Conservation (phyloP, 2,888 invertebrate genomes). For the Coelinius sp. region DNA sequence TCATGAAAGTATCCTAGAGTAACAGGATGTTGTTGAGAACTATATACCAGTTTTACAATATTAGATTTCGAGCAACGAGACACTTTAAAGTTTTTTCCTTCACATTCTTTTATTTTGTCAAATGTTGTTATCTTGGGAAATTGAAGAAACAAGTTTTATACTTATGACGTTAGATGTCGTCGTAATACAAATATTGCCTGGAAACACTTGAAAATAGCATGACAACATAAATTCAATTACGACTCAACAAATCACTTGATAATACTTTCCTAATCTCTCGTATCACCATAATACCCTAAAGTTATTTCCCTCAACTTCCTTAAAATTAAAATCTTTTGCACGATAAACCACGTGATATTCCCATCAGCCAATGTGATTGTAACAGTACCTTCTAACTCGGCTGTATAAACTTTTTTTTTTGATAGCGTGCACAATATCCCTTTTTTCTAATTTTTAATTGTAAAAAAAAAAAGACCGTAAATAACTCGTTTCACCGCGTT, state of each 20-base stretch:
- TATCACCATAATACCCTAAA: not conserved
- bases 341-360: conserved; percentile 51
- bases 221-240: not conserved
- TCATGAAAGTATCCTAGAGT: not conserved
- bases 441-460: not conserved
- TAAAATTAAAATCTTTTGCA: conserved; percentile 18
- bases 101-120: too few relatives aligned
- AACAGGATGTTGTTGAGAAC: not conserved
- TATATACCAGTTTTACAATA: not conserved
- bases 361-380: conserved; percentile 52
- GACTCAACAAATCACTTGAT: too few relatives aligned
- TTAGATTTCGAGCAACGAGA: not conserved
- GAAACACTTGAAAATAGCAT: not conserved
- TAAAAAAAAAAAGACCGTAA: not conserved
- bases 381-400: conserved; percentile 37
- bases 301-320: not conserved
- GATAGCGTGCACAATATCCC: conserved; percentile 5
- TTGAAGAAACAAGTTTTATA: not conserved
- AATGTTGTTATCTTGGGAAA: too few relatives aligned
- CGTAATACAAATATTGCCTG: not conserved
- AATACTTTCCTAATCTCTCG: not conserved
- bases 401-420: conserved; percentile 18
- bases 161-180: not conserved
- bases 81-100: too few relatives aligned
- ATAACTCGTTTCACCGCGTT: conserved; percentile 4